Evolutionary conservation across 2,888 invertebrate genomes (phyloP), one percentile per base, ranked within the genome.

Genomic region (Oscheius sp.): DNA sequence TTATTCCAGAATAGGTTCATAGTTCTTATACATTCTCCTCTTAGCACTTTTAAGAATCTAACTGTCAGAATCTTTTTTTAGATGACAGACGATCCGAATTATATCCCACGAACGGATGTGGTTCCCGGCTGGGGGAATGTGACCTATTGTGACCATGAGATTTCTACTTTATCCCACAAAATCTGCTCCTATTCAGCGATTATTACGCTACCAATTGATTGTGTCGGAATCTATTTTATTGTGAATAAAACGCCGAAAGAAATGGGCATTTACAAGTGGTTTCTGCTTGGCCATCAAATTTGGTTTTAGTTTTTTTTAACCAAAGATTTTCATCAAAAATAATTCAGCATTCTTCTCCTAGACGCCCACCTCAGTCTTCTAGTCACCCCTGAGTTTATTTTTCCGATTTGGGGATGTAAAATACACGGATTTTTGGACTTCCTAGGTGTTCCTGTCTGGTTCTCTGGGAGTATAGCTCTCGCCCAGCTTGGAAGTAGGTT

Each of bases 401-500:
- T 53, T 31, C 53, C 53, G 3, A 53, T 53, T 29, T 53, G 53
- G 53, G 53, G 53, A 12, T 17, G n/a, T 3, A 53, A 53, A 31
- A 27, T 53, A 10, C 53, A 53, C 15, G 53, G 53, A 29, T 53
- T 53, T 27, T 27, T 53, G 31, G n/a, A 53, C 29, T 53, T 15
- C 12, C 12, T 53, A 5, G 53, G 33, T 5, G 31, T 53, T 6
- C 53, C 53, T 31, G 33, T 15, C 12, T 29, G 31, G 31, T 15
- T 53, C 2, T 27, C 31, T 5, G 29, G 31, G 15, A 31, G 4
- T 31, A 15, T 53, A 4, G 53, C 31, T 15, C 31, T 53, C 12
- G 53, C n/a, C 12, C 53, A 53, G 15, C 31, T 53, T 12, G 53
- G 53, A 12, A 53, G 53, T 53, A 45, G 17, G 46, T 37, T 15